Evolutionary conservation across 2,113 vertebrate species (phyloP).

Genomic region (Micronisus gabar): DNA sequence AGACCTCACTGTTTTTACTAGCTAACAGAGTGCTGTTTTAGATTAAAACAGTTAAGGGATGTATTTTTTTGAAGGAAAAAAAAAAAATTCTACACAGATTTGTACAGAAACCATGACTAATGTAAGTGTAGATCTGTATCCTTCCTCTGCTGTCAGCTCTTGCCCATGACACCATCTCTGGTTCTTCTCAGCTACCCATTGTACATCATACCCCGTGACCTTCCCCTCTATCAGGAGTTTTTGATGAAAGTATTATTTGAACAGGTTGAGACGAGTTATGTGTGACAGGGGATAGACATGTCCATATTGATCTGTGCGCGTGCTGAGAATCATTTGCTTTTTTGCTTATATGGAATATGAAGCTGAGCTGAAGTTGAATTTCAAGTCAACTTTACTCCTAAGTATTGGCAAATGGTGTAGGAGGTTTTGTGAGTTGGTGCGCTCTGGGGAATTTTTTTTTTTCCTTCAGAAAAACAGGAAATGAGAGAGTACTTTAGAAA

Average conservation of each 20-base stretch:
- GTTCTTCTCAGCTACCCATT: background rate
- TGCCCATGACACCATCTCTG: background rate
- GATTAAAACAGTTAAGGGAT: conserved; percentile 24
- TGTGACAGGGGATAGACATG: background rate
- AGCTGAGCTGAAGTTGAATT: background rate
- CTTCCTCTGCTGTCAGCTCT: background rate
- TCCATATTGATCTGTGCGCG: background rate
- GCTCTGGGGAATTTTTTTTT: background rate
- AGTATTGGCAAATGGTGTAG: background rate
- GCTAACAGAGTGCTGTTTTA: background rate
- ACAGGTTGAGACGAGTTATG: background rate
- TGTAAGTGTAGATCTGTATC: background rate
- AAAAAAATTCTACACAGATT: background rate
- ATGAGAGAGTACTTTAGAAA: background rate
- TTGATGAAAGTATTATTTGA: background rate
- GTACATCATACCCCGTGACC: background rate
- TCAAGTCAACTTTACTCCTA: background rate
- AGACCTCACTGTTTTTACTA: conserved; percentile 30
- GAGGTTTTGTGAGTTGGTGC: background rate
- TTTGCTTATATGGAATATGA: background rate
- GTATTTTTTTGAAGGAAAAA: background rate
- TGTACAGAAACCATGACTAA: conserved; percentile 23
- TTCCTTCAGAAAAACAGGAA: background rate
- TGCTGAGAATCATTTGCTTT: background rate
- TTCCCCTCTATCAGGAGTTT: background rate